Conservation (phyloP, 2,113 vertebrate species). For the Bubalus kerabau region DNA sequence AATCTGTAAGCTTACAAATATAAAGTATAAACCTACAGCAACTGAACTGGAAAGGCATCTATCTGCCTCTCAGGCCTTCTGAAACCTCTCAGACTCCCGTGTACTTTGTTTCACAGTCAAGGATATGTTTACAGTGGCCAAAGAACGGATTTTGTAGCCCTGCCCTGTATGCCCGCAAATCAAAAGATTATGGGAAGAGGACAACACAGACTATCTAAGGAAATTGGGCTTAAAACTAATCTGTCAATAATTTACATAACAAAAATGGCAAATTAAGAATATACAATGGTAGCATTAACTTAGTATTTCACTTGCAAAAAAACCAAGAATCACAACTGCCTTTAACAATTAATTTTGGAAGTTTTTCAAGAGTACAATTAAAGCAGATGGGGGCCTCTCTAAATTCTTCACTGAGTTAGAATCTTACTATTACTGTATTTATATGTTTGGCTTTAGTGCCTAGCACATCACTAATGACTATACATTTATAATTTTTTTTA, state of each 20-base stretch:
- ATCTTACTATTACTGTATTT: neutral
- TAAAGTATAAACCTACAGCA: neutral
- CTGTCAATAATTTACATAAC: neutral
- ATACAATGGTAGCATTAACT: neutral
- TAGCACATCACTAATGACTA: neutral
- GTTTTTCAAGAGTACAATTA: neutral
- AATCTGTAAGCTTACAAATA: neutral
- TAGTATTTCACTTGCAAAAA: neutral
- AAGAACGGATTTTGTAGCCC: neutral
- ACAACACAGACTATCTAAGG: neutral
- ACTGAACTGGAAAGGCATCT: neutral
- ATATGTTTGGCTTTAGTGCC: neutral
- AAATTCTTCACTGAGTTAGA: neutral
- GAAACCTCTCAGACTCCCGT: neutral
- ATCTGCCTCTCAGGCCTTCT: neutral
- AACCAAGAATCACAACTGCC: neutral
- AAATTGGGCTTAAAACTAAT: neutral
- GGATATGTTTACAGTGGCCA: neutral
- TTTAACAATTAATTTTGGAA: neutral
- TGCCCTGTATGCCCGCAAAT: neutral
- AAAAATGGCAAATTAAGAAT: neutral
- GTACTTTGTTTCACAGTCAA: neutral
- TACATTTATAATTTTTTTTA: rapidly evolving
- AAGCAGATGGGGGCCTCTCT: neutral
- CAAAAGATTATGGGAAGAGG: neutral